Base-by-base conservation (phyloP, 2,888 invertebrate genomes). In the Coenonympha glycerion region DNA sequence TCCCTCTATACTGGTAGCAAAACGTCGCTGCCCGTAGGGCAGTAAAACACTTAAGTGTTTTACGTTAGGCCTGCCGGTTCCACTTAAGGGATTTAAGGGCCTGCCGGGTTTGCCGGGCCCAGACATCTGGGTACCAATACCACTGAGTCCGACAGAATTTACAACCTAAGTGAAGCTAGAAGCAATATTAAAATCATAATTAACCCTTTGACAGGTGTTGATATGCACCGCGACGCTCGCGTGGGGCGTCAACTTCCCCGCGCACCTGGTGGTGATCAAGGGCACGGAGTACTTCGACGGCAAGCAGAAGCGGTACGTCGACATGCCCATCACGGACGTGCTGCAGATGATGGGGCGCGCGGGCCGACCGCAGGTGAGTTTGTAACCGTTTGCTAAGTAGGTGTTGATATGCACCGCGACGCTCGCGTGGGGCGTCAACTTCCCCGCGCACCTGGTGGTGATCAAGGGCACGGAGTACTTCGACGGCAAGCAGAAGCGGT, bases 331-430 rank as follows among this genome's bases (percentile, higher is more conserved):
- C 42, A 99, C 99, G 0, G 99, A 99, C 83, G 98, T 99, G 0
- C 87, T 99, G 50, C 99, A 99, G 84, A 99, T 99, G 99, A 99
- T 99, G 94, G 99, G 99, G 1, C 90, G 99, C 49, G 99, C 99
- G 50, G 99, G 99, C 0, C 89, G 99, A 47, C 99, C 99, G 0
- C 88, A 88, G 77, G 88, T 87, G 56, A 53, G 44, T 34, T 13
- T n/a, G n/a, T n/a, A n/a, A n/a, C 2, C 13, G 6, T 6, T 6
- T 13, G 2, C 13, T 2, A 30, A 30, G 5, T 6, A 30, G 0
- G 3, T 99, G 3, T 85, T 99, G 16, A 94, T 99, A 57, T 97
- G 99, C 50, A 99, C 99, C 0, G 96, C 98, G 3, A 99, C 99
- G 0, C 80, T 99, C 26, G 99, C 99, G 0, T 99, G 99, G 99